Evolutionary conservation across 2,888 invertebrate species (phyloP), one percentile per base, ranked within the genome.

Genomic region (Chrysina gloriosa): DNA sequence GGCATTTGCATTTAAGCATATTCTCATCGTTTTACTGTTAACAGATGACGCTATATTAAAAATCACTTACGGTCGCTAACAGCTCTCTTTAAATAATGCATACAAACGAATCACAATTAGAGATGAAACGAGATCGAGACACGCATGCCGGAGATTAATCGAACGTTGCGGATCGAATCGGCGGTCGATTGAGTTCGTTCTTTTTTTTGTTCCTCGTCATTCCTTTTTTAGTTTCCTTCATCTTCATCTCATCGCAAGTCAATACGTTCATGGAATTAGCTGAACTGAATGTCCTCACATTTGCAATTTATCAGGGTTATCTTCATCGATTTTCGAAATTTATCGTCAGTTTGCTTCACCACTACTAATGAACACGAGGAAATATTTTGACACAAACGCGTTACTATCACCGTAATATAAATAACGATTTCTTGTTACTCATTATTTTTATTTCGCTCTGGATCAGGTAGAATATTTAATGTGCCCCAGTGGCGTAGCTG

Each of bases 91-190:
- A 63, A 63, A 63, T 48, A 64, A 64, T 64, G 48, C 50, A 36
- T 36, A 64, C 52, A 64, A 64, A 50, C 64, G 64, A 64, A 64
- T 64, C 34, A 50, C 64, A 64, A 64, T 64, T 64, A 64, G 64
- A 39, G 52, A 25, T 36, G 50, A 64, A 64, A 64, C 50, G 64
- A 50, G 50, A 50, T 64, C 64, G 29, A 64, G 39, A 50, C 64
- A 64, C 64, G 64, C 64, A 64, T 50, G 48, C 48, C 36, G 50
- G 64, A 64, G 58, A 58, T 58, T 58, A 58, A 58, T 58, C 25
- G 58, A 58, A 58, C 39, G 23, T 14, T 58, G 39, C 58, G 36
- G 58, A 58, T 58, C 58, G 42, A 58, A 58, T 25, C 36, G 23
- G 36, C 23, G 58, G 39, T 58, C 58, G 58, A 42, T 58, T 50